Evolutionary conservation across 2,113 vertebrate species (phyloP), one percentile per base, ranked within the genome.

Genomic region (Pygoscelis antarcticus): DNA sequence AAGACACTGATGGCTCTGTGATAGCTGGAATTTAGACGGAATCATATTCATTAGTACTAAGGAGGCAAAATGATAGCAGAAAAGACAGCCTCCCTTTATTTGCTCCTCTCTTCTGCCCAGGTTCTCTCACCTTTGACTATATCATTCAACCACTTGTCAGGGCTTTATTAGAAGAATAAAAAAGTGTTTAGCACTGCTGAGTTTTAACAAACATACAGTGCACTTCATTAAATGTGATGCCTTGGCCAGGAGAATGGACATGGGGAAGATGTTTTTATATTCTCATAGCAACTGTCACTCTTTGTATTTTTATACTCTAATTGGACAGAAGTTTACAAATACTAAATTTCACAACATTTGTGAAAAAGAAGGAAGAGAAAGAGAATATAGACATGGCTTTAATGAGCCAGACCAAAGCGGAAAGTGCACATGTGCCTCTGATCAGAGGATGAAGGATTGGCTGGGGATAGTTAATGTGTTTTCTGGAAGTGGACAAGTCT

Each of bases 1-100:
- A 76, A 92, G 77, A 42, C 52, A 44, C 20, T 74, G 89, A 91
- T 0, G 1, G 40, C 14, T 93, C 40, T 4, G 5, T 94, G 94
- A 69, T 89, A 96, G 70, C 10, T 95, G 83, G 75, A 94, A 82
- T 83, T 94, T 62, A 77, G 30, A 76, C 51, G 13, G 49, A 94
- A 79, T 84, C 70, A 47, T 58, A 84, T 91, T 93, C 34, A 58
- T 23, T 54, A 83, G 46, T 20, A 55, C 6, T n/a, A 51, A 40
- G 32, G 36, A 87, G 40, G 40, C 40, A 92, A 78, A 91, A 42
- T 0, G 0, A 29, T 1, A 42, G 36, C 61, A 92, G 46, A 49
- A 74, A 42, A 65, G 18, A 44, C 18, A 82, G 4, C 36, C 55
- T 87, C 13, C 18, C 25, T 82, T 75, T 51, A 68, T 57, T 89